Evolutionary conservation across 2,113 vertebrate genomes (phyloP), one percentile per base, ranked within the genome.

Genomic region (Nicator chloris): DNA sequence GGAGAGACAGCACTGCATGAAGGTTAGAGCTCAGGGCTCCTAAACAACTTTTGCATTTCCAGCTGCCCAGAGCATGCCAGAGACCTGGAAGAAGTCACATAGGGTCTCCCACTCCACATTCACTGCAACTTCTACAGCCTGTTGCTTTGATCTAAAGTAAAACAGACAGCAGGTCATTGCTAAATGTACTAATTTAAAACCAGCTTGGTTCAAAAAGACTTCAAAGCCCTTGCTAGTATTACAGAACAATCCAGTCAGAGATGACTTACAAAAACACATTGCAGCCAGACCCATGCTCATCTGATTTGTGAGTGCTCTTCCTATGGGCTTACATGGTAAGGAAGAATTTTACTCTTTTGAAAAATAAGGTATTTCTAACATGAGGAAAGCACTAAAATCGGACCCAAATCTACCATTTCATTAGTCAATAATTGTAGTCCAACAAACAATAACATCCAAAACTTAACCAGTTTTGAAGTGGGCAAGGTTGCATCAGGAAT

Each of bases 11-110:
- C 0, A 1, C 37, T 23, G 7, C 2, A 2, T 5, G 42, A 9
- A 61, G 16, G 53, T 6, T 11, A 64, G 8, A 61, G n/a, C n/a
- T 71, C 70, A n/a, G 47, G 47, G 33, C 9, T 78, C 10, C 30
- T 15, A 4, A 19, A 1, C 0, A 0, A 28, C 28, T 15, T 44
- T 7, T 28, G 10, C 3, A 40, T 37, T 81, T 88, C 64, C 49
- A 79, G 56, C 79, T 75, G 44, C 24, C 47, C 19, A 15, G 8
- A 22, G 22, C 13, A 47, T 4, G 20, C 69, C 47, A 50, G 33
- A 53, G 45, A 47, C 21, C 5, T 37, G 30, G 16, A 73, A 49
- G 31, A 40, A 66, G 44, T 54, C 39, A 44, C 45, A 49, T 0
- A 30, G 21, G 3, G 4, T 54, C 19, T 39, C 35, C 47, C 35